Conservation (phyloP, 2,888 invertebrate genomes). For the Apotomis capreana region DNA sequence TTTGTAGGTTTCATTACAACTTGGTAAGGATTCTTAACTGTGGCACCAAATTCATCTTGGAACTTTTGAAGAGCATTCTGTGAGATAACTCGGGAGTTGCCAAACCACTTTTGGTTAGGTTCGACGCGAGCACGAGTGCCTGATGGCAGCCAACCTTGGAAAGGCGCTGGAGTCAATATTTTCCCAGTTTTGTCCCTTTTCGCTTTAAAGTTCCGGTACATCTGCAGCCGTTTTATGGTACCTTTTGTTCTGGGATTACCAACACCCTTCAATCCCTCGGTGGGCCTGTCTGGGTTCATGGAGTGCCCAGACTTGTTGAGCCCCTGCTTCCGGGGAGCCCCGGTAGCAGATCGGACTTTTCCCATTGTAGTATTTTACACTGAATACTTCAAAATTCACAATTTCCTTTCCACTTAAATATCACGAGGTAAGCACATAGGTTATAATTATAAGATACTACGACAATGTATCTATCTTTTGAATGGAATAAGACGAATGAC, state of each 20-base stretch:
- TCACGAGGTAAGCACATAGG: constrained; percentile 38
- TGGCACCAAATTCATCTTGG: constrained; percentile 97
- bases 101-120: constrained; percentile 99
- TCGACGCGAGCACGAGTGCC: constrained; percentile 97
- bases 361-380: constrained; percentile 83
- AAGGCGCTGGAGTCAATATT: constrained; percentile 97
- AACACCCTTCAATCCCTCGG: constrained; percentile 91
- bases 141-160: constrained; percentile 94
- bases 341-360: constrained; percentile 88
- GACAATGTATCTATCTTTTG: constrained; percentile 6
- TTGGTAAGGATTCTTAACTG: constrained; percentile 97
- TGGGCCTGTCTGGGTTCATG: constrained; percentile 96
- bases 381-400: constrained; percentile 29
- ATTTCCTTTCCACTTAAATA: constrained; percentile 7
- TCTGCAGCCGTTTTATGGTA: constrained; percentile 97
- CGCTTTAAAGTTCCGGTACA: constrained; percentile 99
- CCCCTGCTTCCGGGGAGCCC: constrained; percentile 91
- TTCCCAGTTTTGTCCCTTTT: constrained; percentile 95
- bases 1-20: constrained; percentile 98
- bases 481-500: background rate
- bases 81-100: constrained; percentile 98
- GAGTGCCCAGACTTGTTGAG: constrained; percentile 95
- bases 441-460: constrained; percentile 36
- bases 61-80: constrained; percentile 95
- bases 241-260: constrained; percentile 93